Percentiles rank a stretch among this genome's conserved stretches.
phyloP scores from a whole-genome alignment of 64 coral and sea anemone genomes.

The Anthopleura sola region DNA sequence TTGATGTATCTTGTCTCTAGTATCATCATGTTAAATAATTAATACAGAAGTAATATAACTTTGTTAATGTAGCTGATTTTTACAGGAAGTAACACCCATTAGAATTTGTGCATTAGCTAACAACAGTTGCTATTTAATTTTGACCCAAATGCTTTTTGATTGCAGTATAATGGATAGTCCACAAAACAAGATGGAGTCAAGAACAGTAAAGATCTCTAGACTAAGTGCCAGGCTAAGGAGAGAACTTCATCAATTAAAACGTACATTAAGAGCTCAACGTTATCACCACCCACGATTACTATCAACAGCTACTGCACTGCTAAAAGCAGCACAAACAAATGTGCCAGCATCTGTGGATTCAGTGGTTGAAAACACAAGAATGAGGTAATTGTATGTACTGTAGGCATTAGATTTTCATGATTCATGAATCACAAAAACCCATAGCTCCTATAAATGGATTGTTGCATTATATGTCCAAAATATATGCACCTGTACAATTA shows the following conservation, averaged over 20 bases:
- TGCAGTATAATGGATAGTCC: not conserved
- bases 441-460: no score
- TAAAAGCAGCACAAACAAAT: constrained; percentile 72
- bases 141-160: not conserved
- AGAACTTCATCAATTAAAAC: constrained; percentile 75
- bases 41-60: no score
- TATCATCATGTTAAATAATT: no score
- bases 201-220: constrained; percentile 83
- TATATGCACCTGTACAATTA: no score
- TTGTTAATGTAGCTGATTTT: no score
- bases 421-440: not conserved
- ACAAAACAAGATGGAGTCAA: not conserved
- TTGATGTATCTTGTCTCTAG: no score
- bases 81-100: no score
- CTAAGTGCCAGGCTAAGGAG: constrained; percentile 70
- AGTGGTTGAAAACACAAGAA: constrained; percentile 21
- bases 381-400: constrained; percentile 1
- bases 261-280: constrained; percentile 61
- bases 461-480: no score
- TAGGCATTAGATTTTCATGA: not conserved
- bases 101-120: no score
- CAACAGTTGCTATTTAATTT: no score
- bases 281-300: constrained; percentile 51
- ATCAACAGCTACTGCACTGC: constrained; percentile 56
- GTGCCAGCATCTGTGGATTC: constrained; percentile 60